Evolutionary conservation across 2,113 vertebrate genomes (phyloP).

Genomic region (Neopipo cinnamomea): DNA sequence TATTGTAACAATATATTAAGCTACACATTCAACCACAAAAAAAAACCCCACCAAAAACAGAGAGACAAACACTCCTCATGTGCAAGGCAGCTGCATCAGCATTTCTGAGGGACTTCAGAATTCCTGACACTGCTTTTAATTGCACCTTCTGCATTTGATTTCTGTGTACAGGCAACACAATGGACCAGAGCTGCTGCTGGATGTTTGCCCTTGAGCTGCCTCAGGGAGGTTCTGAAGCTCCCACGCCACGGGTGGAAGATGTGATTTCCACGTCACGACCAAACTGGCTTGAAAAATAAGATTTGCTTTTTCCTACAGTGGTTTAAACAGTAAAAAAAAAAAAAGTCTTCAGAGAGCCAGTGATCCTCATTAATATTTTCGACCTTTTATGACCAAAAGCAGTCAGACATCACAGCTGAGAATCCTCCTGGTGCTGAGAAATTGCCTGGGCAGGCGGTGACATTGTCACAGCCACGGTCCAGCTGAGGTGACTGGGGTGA

Average conservation of each 20-base stretch:
- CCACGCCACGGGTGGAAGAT: neutral
- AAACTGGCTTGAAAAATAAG: neutral
- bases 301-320: neutral
- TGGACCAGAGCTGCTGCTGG: neutral
- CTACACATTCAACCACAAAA: slow-evolving; percentile 58
- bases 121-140: slow-evolving; percentile 21
- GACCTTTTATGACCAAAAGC: neutral
- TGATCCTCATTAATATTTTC: neutral
- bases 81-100: slow-evolving; percentile 50
- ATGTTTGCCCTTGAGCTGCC: neutral
- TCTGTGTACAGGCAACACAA: neutral
- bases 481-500: neutral
- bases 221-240: neutral
- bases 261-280: neutral
- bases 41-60: slow-evolving; percentile 20
- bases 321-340: neutral
- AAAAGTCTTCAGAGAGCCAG: neutral
- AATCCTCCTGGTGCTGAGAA: neutral
- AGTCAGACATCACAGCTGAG: neutral
- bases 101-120: neutral
- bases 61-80: slow-evolving; percentile 22
- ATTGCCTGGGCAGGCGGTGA: neutral
- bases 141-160: neutral
- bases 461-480: neutral
- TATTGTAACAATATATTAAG: slow-evolving; percentile 61